Conservation (phyloP, 92 coral and sea anemone species). For the Zoanthus sociatus region DNA sequence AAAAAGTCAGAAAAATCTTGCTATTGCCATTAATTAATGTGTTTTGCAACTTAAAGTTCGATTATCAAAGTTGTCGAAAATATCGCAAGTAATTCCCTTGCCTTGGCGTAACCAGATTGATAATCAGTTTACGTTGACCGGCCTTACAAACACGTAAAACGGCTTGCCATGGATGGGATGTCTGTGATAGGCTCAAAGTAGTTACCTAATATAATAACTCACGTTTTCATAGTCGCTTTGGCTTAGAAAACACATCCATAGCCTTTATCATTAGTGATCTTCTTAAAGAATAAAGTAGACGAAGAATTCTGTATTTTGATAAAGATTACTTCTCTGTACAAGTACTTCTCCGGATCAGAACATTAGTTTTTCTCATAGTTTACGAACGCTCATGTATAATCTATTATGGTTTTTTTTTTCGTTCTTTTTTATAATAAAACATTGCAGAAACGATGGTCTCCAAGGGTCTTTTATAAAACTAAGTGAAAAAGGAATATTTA, state of each 20-base stretch:
- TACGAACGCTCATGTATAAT: too few relatives aligned
- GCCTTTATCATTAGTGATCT: background rate
- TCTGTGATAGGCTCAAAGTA: background rate
- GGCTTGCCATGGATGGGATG: background rate
- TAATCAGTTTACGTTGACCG: slow-evolving; percentile 23
- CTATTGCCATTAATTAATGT: background rate
- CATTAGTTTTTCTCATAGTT: background rate
- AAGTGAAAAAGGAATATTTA: too few relatives aligned
- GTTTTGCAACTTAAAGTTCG: background rate
- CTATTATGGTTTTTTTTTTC: background rate
- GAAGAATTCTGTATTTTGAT: background rate
- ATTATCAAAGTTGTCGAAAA: background rate
- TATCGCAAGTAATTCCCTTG: background rate
- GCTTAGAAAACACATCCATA: background rate
- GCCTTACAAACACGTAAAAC: background rate
- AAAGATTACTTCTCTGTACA: background rate
- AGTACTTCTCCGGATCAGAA: background rate
- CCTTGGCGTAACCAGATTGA: slow-evolving; percentile 31
- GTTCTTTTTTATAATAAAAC: background rate
- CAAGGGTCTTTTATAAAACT: background rate
- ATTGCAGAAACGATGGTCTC: background rate
- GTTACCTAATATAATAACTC: background rate
- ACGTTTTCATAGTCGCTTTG: background rate
- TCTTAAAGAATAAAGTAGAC: background rate
- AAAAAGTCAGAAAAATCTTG: background rate